Base-by-base conservation (phyloP, 2,888 invertebrate species). In the Steinernema carpocapsae region DNA sequence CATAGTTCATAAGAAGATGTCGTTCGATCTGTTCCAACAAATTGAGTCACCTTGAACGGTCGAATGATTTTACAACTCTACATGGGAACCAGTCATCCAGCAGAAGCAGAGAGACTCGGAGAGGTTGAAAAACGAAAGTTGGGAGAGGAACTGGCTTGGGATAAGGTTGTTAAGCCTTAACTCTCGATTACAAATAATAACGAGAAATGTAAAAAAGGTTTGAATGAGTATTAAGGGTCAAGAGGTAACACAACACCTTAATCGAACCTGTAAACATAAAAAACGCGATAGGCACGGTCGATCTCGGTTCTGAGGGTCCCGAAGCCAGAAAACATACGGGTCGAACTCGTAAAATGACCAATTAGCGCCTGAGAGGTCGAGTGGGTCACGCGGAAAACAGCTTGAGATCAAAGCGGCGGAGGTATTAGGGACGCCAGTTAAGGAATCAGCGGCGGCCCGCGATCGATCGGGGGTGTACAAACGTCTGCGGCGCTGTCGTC, bases 1-100 rank as follows among this genome's bases (percentile, higher is more conserved):
- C 64, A 29, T 37, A 29, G 26, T 64, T 6, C 64, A 64, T 64
- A 64, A 64, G 64, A 64, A 64, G 64, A 29, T 64, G 64, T 64
- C 64, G 26, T 56, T 56, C 48, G 56, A 64, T 37, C 37, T 4
- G 19, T 48, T 14, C n/a, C 14, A 48, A 48, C 48, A 14, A 17
- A 3, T 64, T 17, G 32, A 29, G 64, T 64, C 64, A 64, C 64
- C 64, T 64, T 64, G 64, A 64, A 64, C 64, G 64, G 29, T 37
- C 19, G 26, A 26, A 64, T 64, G 64, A 64, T 29, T 32, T 64
- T 64, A 64, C 64, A 64, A 64, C 32, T 19, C 6, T 14, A 37
- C 6, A 6, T 37, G 32, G 17, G 14, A 64, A 64, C 64, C 64
- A 64, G 29, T 32, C 64, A n/a, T 3, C 29, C 29, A 1, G n/a